phyloP scores from a whole-genome alignment of 2,797 vertebrate species.

The Falco naumanni region DNA sequence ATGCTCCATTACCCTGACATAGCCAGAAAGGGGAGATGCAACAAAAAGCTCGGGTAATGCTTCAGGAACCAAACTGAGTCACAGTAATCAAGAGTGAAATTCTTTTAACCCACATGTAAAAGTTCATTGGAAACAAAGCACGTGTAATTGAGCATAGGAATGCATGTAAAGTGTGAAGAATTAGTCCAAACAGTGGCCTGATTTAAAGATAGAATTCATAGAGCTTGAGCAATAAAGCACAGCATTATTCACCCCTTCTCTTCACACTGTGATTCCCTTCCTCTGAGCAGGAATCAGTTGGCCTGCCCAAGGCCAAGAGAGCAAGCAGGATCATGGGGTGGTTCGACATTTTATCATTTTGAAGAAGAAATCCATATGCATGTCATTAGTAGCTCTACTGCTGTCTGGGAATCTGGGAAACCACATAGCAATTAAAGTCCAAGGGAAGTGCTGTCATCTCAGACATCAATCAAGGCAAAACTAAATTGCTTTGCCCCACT shows the following conservation, averaged over 20 bases:
- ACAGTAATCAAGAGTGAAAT: slow-evolving; percentile 8
- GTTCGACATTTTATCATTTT: background rate
- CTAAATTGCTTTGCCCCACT: background rate
- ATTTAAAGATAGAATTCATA: background rate
- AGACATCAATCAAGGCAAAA: background rate
- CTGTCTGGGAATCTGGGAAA: background rate
- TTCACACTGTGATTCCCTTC: background rate
- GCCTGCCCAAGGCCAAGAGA: background rate
- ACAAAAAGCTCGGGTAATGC: background rate
- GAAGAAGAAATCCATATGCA: background rate
- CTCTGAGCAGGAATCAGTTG: background rate
- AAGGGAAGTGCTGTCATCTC: background rate
- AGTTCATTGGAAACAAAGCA: slow-evolving; percentile 7
- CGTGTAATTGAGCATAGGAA: background rate
- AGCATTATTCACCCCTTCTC: background rate
- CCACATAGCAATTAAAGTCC: background rate
- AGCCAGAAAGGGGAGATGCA: background rate
- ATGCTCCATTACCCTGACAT: background rate
- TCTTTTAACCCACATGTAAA: background rate
- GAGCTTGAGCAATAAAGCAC: background rate
- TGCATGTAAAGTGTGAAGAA: background rate
- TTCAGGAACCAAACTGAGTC: background rate
- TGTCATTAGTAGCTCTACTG: background rate
- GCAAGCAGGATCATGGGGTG: background rate
- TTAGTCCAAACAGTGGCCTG: background rate